Evolutionary conservation across 2,113 vertebrate species (phyloP), one percentile per base, ranked within the genome.

Genomic region (Ageneiosus marmoratus): DNA sequence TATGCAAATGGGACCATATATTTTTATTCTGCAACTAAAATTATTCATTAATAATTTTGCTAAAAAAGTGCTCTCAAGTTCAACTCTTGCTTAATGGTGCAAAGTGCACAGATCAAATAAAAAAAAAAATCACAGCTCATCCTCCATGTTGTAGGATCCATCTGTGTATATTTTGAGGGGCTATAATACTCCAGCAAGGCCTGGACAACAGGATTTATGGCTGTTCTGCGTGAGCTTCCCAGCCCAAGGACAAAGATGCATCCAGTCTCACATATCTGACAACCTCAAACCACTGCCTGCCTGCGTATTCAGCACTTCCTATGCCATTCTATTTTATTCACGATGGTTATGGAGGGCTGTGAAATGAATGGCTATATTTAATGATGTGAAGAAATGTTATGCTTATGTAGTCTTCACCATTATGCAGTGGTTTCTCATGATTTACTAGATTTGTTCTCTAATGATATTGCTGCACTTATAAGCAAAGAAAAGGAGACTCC

Each of bases 211-310:
- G 58, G 86, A 89, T 87, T 87, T 88, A 88, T 85, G 48, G 69
- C 29, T 48, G 65, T 73, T 81, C 76, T 29, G 78, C 63, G 1
- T 74, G 58, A 51, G 65, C 81, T 62, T 80, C 76, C 63, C 56
- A 72, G 83, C 79, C 79, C 87, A 87, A 88, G 89, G 89, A 87
- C 87, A 88, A 86, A 85, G 79, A 75, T 34, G 53, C 58, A 74
- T 80, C 79, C 69, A 46, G 81, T 55, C 48, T 82, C 55, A 58
- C 58, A 80, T 82, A 81, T 88, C 80, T 82, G 16, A 62, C 72
- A 72, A 69, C 74, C 20, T 63, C 15, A 77, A 46, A 67, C 51
- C 51, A 74, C 72, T 63, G 44, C 74, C 62, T n/a, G 62, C 51
- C 74, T 80, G 76, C 53, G 80, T 81, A 84, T 80, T 84, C 80